Conservation (phyloP, 2,888 invertebrate genomes). For the Erannis defoliaria region DNA sequence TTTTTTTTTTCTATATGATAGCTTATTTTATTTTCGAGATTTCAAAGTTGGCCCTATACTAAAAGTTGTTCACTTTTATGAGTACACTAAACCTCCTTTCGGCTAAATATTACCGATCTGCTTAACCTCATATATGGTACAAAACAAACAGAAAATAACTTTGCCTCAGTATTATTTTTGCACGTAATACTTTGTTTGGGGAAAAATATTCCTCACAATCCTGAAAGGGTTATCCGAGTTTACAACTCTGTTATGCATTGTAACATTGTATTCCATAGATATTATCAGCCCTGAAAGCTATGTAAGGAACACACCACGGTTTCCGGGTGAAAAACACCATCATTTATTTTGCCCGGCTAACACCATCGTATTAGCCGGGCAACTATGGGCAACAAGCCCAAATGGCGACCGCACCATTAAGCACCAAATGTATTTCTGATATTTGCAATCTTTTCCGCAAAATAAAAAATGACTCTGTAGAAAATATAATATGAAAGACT, state of each 20-base stretch:
- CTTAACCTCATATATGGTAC: background rate
- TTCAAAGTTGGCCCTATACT: no score
- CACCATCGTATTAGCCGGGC: background rate
- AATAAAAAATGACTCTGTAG: background rate
- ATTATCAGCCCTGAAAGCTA: background rate
- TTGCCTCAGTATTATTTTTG: background rate
- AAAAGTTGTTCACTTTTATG: no score
- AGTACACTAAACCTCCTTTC: no score
- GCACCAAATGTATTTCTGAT: slow-evolving; percentile 11
- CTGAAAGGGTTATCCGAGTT: background rate
- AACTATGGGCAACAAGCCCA: background rate
- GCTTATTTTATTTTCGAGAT: no score
- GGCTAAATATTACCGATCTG: no score
- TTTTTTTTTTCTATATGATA: no score
- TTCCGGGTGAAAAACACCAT: slow-evolving; percentile 2
- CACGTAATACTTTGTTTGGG: background rate
- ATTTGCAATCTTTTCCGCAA: slow-evolving; percentile 4
- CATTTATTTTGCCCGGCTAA: slow-evolving; percentile 3
- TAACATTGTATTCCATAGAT: background rate
- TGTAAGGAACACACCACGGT: background rate
- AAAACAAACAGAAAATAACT: background rate
- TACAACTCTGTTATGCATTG: background rate
- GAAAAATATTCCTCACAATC: background rate
- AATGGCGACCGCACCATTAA: background rate
- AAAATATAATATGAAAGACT: background rate